Base-by-base conservation (phyloP, 2,113 vertebrate species). In the Apistogramma diplotaenia region DNA sequence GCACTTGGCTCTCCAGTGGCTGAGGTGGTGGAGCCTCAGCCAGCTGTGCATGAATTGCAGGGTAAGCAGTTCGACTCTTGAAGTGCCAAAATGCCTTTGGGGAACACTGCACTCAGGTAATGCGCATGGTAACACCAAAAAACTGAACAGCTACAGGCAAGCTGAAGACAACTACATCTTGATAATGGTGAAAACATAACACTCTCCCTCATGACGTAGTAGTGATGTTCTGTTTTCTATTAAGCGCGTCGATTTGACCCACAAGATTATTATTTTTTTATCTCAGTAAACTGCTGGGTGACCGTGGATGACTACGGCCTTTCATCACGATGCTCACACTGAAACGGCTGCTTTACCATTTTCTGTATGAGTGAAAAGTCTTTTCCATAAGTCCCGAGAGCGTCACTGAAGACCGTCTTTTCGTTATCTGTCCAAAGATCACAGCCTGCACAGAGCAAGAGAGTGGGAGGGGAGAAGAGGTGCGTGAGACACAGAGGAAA, bases 281-380 rank as follows among this genome's bases (percentile, higher is more conserved):
- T 25, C 0, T 57, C 23, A 27, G 33, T 12, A 57, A 27, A 29
- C 31, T 43, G 54, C 54, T 58, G 21, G 2, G 31, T 74, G 54
- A 67, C 4, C 27, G 46, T 67, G 16, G 18, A 8, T 2, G 61
- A 11, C 18, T 19, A 7, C 46, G 25, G 23, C 18, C 21, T 9
- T 8, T 70, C 40, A 51, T 49, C 6, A 3, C 5, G 7, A 13
- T 43, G n/a, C 16, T 29, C 23, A 70, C 62, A 59, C 15, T n/a
- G 21, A 31, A 55, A 40, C 6, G 5, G 1, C 4, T 35, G 4
- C 13, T 54, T 46, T 94, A 96, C 96, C 95, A 71, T 94, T 77
- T 93, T 94, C n/a, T 94, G 90, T 70, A 96, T 91, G 71, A 90
- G 87, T 21, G 87, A 78, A 73, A 96, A 96, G 79, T 96, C 93